These are phyloP conservation scores for Laticauda colubrina DNA, from an alignment of 2,113 vertebrate species.

Conservation along the genomic window DNA sequence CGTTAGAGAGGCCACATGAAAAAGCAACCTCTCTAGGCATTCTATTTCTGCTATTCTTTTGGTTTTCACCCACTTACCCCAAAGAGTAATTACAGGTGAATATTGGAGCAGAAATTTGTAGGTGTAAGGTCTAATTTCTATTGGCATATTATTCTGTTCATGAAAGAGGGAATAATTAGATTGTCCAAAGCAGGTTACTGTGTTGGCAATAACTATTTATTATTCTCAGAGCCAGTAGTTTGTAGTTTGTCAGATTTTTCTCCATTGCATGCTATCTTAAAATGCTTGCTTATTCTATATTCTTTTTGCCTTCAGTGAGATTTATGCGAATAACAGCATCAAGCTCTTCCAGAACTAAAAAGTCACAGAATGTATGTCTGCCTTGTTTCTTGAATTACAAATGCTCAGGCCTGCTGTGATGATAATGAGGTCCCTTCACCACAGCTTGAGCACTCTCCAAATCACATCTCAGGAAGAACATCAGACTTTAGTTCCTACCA, in stretches of 20 bases:
- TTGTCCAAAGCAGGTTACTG: background rate
- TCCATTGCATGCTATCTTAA: background rate
- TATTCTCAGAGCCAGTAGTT: background rate
- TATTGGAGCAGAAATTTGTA: background rate
- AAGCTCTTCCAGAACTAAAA: background rate
- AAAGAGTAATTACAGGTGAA: background rate
- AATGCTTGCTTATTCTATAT: too few relatives aligned
- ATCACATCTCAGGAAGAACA: background rate
- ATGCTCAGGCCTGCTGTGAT: background rate
- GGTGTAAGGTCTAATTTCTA: background rate
- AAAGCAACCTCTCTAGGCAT: background rate
- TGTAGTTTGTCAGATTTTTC: background rate
- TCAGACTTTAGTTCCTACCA: conserved; percentile 18
- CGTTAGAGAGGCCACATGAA: background rate
- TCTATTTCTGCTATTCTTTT: background rate
- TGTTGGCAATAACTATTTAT: background rate
- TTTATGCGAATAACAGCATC: background rate
- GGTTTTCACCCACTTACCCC: background rate
- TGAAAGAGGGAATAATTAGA: background rate
- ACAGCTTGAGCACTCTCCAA: conserved; percentile 29
- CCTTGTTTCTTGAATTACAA: conserved; percentile 23
- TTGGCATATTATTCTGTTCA: background rate
- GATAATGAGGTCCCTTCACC: conserved; percentile 22
- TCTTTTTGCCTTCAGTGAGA: background rate
- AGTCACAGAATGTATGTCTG: background rate